Conservation (phyloP, 2,888 invertebrate genomes). For the Caenorhabditis becei region DNA sequence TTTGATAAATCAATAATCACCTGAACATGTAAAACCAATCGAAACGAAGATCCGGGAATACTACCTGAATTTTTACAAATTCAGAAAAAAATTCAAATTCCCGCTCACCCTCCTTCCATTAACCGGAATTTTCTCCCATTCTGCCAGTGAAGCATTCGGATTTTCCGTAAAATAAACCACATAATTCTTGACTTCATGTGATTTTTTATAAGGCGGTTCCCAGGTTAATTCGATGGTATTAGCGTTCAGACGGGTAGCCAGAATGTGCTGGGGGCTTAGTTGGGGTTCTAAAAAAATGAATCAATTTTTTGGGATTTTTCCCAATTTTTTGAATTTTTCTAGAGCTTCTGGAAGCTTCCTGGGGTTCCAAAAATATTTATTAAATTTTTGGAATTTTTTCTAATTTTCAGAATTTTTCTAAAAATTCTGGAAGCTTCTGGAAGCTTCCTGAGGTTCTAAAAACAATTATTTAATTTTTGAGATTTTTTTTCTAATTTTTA, state of each 20-base stretch:
- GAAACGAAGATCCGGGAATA: constrained; percentile 80
- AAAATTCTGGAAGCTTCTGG: constrained; percentile 76
- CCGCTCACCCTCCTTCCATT: constrained; percentile 70
- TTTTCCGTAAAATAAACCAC: constrained; percentile 81
- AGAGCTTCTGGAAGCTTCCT: no score
- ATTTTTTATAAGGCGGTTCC: constrained; percentile 80
- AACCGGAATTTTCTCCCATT: constrained; percentile 80
- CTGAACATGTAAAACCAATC: constrained; percentile 80
- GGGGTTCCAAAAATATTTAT: no score
- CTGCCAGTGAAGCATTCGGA: constrained; percentile 75
- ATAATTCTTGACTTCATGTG: constrained; percentile 80
- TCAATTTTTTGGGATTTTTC: neutral
- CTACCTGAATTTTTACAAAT: constrained; percentile 63
- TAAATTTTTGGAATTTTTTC: no score
- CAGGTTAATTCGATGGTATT: constrained; percentile 80
- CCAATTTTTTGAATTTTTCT: neutral
- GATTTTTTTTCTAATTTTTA: neutral
- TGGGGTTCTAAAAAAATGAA: constrained; percentile 75
- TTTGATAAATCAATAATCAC: constrained; percentile 6
- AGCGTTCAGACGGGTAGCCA: constrained; percentile 76
- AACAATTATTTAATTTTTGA: constrained; percentile 1
- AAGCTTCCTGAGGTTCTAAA: constrained; percentile 80
- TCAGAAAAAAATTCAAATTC: neutral
- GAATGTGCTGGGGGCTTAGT: constrained; percentile 79
- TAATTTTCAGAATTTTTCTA: neutral